phyloP scores from a whole-genome alignment of 2,888 invertebrate genomes.

The Caenorhabditis parvicauda region DNA sequence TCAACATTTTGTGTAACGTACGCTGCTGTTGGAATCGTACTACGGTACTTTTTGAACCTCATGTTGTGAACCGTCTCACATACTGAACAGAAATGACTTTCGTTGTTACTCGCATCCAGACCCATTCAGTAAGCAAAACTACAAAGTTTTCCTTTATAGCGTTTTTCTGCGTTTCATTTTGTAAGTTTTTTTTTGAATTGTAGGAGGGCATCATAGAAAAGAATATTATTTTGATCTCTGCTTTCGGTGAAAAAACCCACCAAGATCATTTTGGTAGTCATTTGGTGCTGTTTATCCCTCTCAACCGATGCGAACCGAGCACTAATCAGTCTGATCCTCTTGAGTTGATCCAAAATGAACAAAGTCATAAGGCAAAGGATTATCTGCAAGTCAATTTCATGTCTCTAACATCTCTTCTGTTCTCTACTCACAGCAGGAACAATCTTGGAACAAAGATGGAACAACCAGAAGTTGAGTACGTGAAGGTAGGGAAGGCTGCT shows the following conservation, averaged over 20 bases:
- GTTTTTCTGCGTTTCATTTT: no score
- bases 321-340: conserved; percentile 41
- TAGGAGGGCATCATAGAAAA: no score
- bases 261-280: conserved; percentile 56
- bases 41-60: no score
- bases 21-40: no score
- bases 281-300: conserved; percentile 50
- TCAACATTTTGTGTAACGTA: no score
- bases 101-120: no score
- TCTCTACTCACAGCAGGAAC: conserved; percentile 30
- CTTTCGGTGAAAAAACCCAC: conserved; percentile 14
- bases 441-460: conserved; percentile 39
- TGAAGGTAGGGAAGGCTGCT: conserved; percentile 31
- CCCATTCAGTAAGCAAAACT: no score
- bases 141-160: no score
- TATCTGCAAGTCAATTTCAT: conserved; percentile 19
- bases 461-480: conserved; percentile 53
- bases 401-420: not conserved
- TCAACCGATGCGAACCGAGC: conserved; percentile 47
- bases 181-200: no score
- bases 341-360: conserved; percentile 47
- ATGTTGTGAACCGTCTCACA: no score
- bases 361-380: conserved; percentile 55
- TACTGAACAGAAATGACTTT: no score
- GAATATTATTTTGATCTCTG: no score